Base-by-base conservation (phyloP, 2,888 invertebrate genomes). In the Brachypalpus laphriformis region DNA sequence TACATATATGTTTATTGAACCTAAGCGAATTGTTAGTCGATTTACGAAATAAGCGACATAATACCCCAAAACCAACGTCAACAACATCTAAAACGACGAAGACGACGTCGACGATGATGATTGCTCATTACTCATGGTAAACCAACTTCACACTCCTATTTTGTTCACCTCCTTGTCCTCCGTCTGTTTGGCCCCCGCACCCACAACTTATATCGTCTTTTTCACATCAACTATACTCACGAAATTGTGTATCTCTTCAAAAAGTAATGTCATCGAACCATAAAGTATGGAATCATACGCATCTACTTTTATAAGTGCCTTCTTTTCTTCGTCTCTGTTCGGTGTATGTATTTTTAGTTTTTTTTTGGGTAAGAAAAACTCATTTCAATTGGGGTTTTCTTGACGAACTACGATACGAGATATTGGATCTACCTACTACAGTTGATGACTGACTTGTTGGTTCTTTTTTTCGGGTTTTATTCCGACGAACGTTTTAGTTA, bases 241-340 rank as follows among this genome's bases (percentile, higher is more conserved):
- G 85, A 75, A 71, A 81, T 76, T 81, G 63, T 85, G 80, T 85
- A 70, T 80, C 71, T 80, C 65, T 65, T 54, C 66, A 89, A 86
- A 89, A 89, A 86, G 88, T 89, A 90, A 90, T 90, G 90, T 90
- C 90, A 90, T 90, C 90, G 90, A 90, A 90, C 89, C 87, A 89
- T 86, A 89, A 89, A 85, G 81, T 85, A 81, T 85, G 71, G 80
- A 85, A 81, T 85, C 80, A 81, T 85, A 85, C 85, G 85, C 85
- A 85, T 80, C 81, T 47, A 83, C 70, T 70, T 65, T 78, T 74
- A 68, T 66, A 82, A 82, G 81, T 82, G 70, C 68, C 81, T 75
- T 75, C 42, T 61, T 65, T 65, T 72, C 57, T 66, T 63, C 49
- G 61, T 57, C 56, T 20, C 56, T 20, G n/a, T 59, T 42, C 22